phyloP scores from a whole-genome alignment of 2,797 vertebrate genomes.

The Carcharodon carcharias region DNA sequence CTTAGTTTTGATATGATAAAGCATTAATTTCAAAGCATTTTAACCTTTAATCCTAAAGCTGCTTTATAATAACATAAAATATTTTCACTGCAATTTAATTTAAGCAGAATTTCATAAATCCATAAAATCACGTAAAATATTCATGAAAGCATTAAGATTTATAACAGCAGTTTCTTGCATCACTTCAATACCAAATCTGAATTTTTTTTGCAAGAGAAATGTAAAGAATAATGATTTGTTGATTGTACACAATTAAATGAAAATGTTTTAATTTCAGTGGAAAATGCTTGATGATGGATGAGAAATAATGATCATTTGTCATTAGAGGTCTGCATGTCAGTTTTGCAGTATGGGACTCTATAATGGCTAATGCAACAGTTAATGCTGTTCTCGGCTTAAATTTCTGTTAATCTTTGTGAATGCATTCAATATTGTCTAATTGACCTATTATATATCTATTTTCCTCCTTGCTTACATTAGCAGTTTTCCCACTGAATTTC shows the following conservation, averaged over 20 bases:
- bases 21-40: neutral
- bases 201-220: neutral
- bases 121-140: neutral
- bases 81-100: neutral
- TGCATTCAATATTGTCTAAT: neutral
- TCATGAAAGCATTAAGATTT: neutral
- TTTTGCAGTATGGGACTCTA: neutral
- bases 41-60: neutral
- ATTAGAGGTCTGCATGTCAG: neutral
- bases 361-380: neutral
- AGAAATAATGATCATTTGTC: neutral
- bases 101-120: neutral
- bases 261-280: neutral
- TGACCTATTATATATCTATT: too few relatives aligned
- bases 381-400: neutral
- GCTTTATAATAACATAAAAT: neutral
- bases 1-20: too few relatives aligned
- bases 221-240: neutral
- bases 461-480: neutral
- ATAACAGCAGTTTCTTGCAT: neutral
- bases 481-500: neutral
- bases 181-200: neutral
- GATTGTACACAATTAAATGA: neutral
- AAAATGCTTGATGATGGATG: neutral
- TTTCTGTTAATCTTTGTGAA: neutral